phyloP scores from a whole-genome alignment of 1,140 invertebrate genomes.

The Drosophila sproati region DNA sequence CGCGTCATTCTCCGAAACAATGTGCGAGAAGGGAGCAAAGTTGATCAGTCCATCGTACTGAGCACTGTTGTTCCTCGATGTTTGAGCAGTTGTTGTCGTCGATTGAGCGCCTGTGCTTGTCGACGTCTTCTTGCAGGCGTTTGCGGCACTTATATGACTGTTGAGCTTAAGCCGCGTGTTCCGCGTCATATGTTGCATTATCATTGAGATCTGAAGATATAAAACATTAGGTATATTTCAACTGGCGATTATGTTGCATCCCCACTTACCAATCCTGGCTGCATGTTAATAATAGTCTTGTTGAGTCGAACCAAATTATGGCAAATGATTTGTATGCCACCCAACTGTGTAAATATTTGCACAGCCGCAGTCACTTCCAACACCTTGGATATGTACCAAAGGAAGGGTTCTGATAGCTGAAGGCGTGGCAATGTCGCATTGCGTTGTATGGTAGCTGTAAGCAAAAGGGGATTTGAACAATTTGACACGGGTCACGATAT shows the following conservation, averaged over 20 bases:
- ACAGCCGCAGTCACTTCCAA: constrained; percentile 89
- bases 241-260: not conserved
- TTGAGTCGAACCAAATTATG: constrained; percentile 87
- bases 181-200: constrained; percentile 89
- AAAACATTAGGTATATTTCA: not conserved
- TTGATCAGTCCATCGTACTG: constrained; percentile 91
- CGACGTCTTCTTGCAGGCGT: constrained; percentile 59
- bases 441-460: constrained; percentile 79
- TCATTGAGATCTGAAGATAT: constrained; percentile 85
- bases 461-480: not conserved
- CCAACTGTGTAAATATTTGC: constrained; percentile 88
- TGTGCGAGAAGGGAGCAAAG: constrained; percentile 94
- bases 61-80: constrained; percentile 58
- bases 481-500: not conserved
- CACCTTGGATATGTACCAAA: constrained; percentile 90
- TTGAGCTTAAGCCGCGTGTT: constrained; percentile 74
- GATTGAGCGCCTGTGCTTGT: constrained; percentile 39
- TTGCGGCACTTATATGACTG: constrained; percentile 51
- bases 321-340: constrained; percentile 87
- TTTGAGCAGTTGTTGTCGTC: constrained; percentile 45
- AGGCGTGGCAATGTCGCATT: constrained; percentile 84
- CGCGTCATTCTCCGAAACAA: constrained; percentile 92
- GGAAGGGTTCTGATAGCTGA: constrained; percentile 90
- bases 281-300: constrained; percentile 85
- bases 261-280: constrained; percentile 80